Evolutionary conservation across 1,140 invertebrate genomes (phyloP).

Genomic region (Penaeus japonicus): DNA sequence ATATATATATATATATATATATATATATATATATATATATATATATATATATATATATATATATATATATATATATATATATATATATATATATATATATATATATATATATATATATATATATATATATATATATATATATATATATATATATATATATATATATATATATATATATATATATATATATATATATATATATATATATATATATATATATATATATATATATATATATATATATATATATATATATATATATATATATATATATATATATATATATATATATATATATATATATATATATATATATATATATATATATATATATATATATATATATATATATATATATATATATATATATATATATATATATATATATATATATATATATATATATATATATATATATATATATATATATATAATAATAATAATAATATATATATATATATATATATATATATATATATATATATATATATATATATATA

Average conservation of each 20-base stretch:
- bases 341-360: slow-evolving; percentile 28
- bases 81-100: too few relatives aligned
- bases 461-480: slow-evolving; percentile 30
- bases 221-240: slow-evolving; percentile 34
- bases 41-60: too few relatives aligned
- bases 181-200: too few relatives aligned
- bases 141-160: too few relatives aligned
- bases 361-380: slow-evolving; percentile 30
- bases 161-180: too few relatives aligned
- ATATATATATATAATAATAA: not conserved
- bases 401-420: slow-evolving; percentile 23
- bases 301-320: slow-evolving; percentile 9
- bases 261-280: slow-evolving; percentile 24
- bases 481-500: not conserved
- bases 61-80: too few relatives aligned
- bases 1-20: slow-evolving; percentile 18
- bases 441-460: slow-evolving; percentile 28
- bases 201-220: slow-evolving; percentile 14
- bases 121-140: too few relatives aligned
- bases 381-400: slow-evolving; percentile 31
- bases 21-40: slow-evolving; percentile 15
- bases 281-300: slow-evolving; percentile 26
- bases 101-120: too few relatives aligned
- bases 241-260: slow-evolving; percentile 34
- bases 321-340: slow-evolving; percentile 14